phyloP scores from a whole-genome alignment of 1,140 invertebrate genomes.

The Lucilia cuprina region DNA sequence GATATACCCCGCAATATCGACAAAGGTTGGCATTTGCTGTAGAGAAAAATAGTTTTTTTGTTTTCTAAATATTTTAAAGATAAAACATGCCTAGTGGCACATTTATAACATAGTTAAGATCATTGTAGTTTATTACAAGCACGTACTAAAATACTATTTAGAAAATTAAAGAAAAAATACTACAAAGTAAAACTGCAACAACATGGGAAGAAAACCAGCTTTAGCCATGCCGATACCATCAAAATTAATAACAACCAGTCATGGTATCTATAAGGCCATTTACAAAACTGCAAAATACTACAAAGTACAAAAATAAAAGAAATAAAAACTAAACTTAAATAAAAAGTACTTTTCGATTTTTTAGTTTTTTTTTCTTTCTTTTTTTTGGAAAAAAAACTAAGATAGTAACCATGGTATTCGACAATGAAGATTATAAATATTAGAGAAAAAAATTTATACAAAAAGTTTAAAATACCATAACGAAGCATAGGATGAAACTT shows the following conservation, averaged over 20 bases:
- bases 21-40: background rate
- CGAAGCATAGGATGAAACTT: too few relatives aligned
- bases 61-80: background rate
- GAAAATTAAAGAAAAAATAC: background rate
- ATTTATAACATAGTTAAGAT: slow-evolving; percentile 8
- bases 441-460: background rate
- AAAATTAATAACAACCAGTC: background rate
- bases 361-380: background rate
- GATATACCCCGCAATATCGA: background rate
- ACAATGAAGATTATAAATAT: background rate
- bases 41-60: background rate
- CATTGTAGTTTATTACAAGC: background rate
- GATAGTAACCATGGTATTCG: background rate
- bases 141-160: background rate
- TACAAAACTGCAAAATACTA: background rate
- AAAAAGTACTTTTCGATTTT: background rate
- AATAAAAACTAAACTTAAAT: background rate
- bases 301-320: background rate
- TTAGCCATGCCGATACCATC: background rate
- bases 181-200: background rate
- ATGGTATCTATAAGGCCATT: background rate
- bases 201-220: background rate
- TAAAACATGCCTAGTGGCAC: slow-evolving; percentile 13
- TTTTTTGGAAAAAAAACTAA: background rate
- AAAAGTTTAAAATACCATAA: background rate